Conservation (phyloP, 2,797 vertebrate genomes). For the Leptodactylus fallax region DNA sequence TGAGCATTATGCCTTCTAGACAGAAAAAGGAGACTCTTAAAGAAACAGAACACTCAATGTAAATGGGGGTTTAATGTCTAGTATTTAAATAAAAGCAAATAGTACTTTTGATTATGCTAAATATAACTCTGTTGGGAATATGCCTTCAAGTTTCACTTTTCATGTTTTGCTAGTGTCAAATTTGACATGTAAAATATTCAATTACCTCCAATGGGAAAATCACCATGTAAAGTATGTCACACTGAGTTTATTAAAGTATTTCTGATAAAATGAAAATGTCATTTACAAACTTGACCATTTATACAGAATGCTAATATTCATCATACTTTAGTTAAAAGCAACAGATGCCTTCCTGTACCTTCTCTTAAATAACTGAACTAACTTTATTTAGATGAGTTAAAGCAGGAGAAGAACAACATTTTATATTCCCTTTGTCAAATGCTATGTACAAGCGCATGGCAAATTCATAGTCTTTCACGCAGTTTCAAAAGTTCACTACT, state of each 20-base stretch:
- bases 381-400: neutral
- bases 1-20: slow-evolving; percentile 79
- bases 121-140: slow-evolving; percentile 50
- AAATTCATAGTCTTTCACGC: neutral
- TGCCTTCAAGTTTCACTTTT: slow-evolving; percentile 49
- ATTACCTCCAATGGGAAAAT: slow-evolving; percentile 34
- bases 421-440: no score
- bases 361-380: neutral
- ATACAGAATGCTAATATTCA: slow-evolving; percentile 3
- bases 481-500: neutral
- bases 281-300: neutral
- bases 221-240: neutral
- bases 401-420: neutral
- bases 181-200: slow-evolving; percentile 57
- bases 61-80: slow-evolving; percentile 43
- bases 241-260: neutral
- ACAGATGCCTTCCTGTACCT: neutral
- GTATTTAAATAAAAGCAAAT: slow-evolving; percentile 58
- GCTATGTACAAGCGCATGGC: no score
- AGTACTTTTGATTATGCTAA: slow-evolving; percentile 61
- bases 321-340: neutral
- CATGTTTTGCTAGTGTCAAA: slow-evolving; percentile 47
- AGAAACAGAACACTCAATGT: slow-evolving; percentile 4
- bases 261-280: slow-evolving; percentile 17
- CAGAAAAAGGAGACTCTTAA: slow-evolving; percentile 69